phyloP scores from a whole-genome alignment of 1,140 invertebrate species.

The Gerris buenoi region DNA sequence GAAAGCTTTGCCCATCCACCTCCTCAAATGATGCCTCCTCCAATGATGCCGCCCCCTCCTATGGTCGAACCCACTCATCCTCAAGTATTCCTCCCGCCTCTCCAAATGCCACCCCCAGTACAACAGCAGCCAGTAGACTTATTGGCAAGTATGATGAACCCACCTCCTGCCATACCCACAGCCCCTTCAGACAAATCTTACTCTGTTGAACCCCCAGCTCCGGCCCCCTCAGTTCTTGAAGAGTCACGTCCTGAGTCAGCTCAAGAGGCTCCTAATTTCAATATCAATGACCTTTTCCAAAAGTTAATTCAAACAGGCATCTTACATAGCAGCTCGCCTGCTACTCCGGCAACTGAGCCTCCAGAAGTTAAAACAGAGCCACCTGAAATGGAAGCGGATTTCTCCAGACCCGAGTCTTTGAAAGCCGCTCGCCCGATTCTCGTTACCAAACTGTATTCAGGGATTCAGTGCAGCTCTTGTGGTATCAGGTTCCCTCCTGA shows the following conservation, averaged over 20 bases:
- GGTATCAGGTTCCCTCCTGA: slow-evolving; percentile 77
- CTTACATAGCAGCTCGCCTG: neutral
- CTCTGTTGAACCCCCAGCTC: neutral
- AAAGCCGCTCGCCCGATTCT: slow-evolving; percentile 24
- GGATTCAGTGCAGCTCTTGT: slow-evolving; percentile 89
- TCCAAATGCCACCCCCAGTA: neutral
- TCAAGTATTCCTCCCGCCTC: neutral
- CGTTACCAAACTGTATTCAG: slow-evolving; percentile 36
- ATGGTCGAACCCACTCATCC: neutral
- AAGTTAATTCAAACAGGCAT: neutral
- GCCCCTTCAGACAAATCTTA: neutral
- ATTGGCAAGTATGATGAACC: neutral
- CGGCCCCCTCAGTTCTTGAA: neutral
- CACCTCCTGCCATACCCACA: neutral
- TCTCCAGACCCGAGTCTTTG: neutral
- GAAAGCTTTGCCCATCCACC: slow-evolving; percentile 30
- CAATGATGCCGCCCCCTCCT: slow-evolving; percentile 12
- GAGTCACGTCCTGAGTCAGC: neutral
- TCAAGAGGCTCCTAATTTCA: neutral
- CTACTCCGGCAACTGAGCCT: neutral
- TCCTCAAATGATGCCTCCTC: slow-evolving; percentile 13
- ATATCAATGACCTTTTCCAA: neutral
- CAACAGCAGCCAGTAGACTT: neutral
- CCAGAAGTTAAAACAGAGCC: neutral
- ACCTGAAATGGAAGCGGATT: neutral